These are phyloP conservation scores for Peucedramus taeniatus DNA, from an alignment of 2,113 vertebrate genomes.

Conservation along the genomic window DNA sequence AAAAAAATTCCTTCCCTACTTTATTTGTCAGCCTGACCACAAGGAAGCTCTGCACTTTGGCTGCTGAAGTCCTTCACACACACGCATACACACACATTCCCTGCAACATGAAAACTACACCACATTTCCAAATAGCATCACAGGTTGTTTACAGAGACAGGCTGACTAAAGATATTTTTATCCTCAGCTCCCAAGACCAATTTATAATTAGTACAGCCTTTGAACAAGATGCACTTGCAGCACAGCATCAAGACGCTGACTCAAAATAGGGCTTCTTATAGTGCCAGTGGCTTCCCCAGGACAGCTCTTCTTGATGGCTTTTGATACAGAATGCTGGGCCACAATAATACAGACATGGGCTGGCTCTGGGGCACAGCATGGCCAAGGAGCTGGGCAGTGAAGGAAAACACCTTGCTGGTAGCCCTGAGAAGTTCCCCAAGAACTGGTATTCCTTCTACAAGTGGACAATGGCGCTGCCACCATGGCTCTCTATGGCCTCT, in stretches of 20 bases:
- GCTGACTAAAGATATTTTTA: slow-evolving; percentile 37
- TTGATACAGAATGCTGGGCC: not conserved
- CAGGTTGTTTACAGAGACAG: slow-evolving; percentile 46
- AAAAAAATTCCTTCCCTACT: not conserved
- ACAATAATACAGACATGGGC: rapidly evolving
- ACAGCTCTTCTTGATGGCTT: not conserved
- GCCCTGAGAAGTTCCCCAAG: not conserved
- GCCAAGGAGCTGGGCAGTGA: not conserved
- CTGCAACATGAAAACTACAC: not conserved
- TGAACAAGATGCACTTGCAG: slow-evolving; percentile 15
- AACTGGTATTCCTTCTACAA: not conserved
- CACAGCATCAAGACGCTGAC: not conserved
- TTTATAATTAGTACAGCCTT: slow-evolving; percentile 52
- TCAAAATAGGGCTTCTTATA: not conserved
- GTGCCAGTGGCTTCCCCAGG: not conserved
- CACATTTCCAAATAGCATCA: slow-evolving; percentile 5
- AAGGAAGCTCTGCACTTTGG: not conserved
- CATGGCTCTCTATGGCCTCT: not conserved
- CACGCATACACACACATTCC: not conserved
- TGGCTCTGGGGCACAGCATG: rapidly evolving
- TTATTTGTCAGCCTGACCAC: not conserved
- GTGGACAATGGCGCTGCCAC: rapidly evolving
- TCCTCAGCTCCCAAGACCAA: slow-evolving; percentile 8
- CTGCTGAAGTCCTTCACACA: not conserved
- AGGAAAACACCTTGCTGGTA: not conserved